phyloP scores from a whole-genome alignment of 2,113 vertebrate genomes.

The Eclectus roratus region DNA sequence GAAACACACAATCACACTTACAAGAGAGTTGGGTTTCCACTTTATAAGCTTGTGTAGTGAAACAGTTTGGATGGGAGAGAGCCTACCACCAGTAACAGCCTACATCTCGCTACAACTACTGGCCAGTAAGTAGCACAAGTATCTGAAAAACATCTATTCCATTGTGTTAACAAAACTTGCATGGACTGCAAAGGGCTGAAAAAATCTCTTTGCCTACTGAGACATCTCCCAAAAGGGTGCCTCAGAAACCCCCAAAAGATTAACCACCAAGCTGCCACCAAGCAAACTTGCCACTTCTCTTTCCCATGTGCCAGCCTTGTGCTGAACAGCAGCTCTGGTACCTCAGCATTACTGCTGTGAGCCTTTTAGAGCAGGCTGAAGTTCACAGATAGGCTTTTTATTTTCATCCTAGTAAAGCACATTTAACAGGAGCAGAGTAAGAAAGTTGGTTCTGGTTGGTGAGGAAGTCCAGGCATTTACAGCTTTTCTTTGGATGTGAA shows the following conservation, averaged over 20 bases:
- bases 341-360: neutral
- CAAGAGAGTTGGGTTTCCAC: neutral
- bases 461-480: neutral
- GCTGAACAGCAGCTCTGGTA: neutral
- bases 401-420: neutral
- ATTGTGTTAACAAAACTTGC: neutral
- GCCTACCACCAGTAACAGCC: neutral
- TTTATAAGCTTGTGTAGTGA: neutral
- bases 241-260: neutral
- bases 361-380: neutral
- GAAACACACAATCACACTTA: neutral
- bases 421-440: neutral
- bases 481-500: neutral
- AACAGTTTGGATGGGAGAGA: neutral
- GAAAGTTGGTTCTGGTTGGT: neutral
- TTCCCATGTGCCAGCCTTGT: accelerated
- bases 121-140: neutral
- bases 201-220: neutral
- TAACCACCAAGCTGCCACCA: neutral
- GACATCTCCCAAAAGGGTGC: neutral
- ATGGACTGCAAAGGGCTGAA: neutral
- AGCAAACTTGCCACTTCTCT: neutral
- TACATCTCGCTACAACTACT: neutral
- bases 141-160: neutral
- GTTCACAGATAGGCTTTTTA: neutral